Evolutionary conservation across 92 coral and sea anemone genomes (phyloP).

Genomic region (Muricea muricata): DNA sequence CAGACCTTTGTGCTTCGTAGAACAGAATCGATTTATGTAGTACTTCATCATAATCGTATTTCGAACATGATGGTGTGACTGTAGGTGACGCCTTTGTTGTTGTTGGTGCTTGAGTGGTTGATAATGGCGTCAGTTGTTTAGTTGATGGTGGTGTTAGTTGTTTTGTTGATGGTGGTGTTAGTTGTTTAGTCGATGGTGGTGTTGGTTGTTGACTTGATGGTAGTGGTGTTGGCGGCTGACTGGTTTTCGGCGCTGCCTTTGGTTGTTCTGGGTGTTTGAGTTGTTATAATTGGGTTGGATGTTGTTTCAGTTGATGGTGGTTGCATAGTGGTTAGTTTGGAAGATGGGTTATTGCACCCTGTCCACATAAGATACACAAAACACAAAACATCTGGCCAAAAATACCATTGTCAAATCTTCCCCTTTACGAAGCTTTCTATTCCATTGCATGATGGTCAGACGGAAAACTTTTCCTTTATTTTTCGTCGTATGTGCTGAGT

Average conservation of each 20-base stretch:
- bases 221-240: neutral
- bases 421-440: conserved; percentile 26
- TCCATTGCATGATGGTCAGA: conserved; percentile 55
- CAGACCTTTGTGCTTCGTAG: conserved; percentile 96
- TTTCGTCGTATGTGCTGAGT: conserved; percentile 34
- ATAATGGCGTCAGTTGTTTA: neutral
- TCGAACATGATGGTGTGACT: conserved; percentile 25
- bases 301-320: neutral
- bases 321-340: neutral
- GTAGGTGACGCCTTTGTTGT: conserved; percentile 10
- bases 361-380: neutral
- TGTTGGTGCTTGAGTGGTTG: too few relatives aligned
- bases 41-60: conserved; percentile 71
- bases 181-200: neutral
- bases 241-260: conserved; percentile 1
- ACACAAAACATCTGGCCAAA: neutral
- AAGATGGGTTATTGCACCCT: neutral
- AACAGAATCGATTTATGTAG: conserved; percentile 83
- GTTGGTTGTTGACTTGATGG: too few relatives aligned
- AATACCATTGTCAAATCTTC: neutral
- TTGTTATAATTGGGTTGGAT: neutral
- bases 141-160: neutral
- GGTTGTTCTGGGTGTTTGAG: neutral
- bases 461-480: conserved; percentile 28
- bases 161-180: conserved; percentile 21